These are phyloP conservation scores for Vireo griseus DNA, from an alignment of 2,797 vertebrate genomes.

Conservation along the genomic window DNA sequence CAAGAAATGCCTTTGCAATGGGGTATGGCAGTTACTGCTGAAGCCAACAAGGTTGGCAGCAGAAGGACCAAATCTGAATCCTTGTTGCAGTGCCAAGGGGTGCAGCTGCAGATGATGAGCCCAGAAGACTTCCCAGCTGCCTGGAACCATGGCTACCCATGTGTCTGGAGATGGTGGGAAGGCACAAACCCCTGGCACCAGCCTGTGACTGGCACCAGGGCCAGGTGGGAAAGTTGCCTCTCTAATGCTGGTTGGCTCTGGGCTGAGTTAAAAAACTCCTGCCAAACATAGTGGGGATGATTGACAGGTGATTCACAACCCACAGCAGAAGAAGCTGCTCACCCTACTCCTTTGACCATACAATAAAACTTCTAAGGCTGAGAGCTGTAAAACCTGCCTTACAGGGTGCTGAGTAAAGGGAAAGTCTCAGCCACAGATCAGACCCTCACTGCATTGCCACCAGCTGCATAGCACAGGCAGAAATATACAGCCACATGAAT, in stretches of 20 bases:
- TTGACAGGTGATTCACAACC: not conserved
- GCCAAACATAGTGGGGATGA: not conserved
- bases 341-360: not conserved
- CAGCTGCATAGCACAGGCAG: not conserved
- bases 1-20: not conserved
- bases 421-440: not conserved
- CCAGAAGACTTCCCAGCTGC: not conserved
- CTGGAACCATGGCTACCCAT: not conserved
- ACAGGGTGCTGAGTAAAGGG: not conserved
- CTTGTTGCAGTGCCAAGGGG: not conserved
- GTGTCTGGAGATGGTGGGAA: not conserved
- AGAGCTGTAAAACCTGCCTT: not conserved
- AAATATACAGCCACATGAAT: not conserved
- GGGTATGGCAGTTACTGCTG: not conserved
- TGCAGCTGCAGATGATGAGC: not conserved
- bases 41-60: not conserved
- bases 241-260: not conserved
- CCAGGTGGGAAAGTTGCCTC: not conserved
- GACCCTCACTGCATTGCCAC: accelerated
- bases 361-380: not conserved
- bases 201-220: not conserved
- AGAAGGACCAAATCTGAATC: not conserved
- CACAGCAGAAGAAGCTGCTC: not conserved
- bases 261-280: not conserved
- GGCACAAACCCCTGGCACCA: not conserved